Base-by-base conservation (phyloP, 2,888 invertebrate species). In the Villa cingulata region DNA sequence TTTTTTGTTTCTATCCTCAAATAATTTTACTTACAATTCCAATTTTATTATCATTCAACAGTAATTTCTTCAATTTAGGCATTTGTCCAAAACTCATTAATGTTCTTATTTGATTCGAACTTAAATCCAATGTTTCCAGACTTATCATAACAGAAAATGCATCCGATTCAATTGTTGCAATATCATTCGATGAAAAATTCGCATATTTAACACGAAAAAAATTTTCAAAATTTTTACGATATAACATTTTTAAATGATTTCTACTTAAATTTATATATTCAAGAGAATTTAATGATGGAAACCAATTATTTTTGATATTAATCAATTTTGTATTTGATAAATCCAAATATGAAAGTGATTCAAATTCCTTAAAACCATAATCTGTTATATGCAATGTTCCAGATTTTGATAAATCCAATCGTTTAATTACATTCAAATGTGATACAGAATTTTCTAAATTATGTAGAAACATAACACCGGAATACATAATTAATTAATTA, bases 131-230 rank as follows among this genome's bases (percentile, higher is more conserved):
- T 6, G 54, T 44, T 43, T 57, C 56, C 41, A 67, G 50, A 27
- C 55, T 48, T 12, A 47, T 43, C 46, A 62, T 54, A 5, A 48
- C 17, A 1, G 55, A 54, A 49, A 64, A 53, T 1, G 61, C 49
- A 37, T 59, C 54, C 1, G 19, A 5, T 23, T 61, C 56, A 6
- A 63, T 46, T 0, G 46, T 43, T 34, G 40, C 42, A 23, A 67
- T 45, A 1, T 50, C 23, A 46, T 67, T 67, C 27, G 59, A 49
- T 3, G 66, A 59, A 37, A 68, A 60, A 53, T 66, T 63, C 0
- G 58, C 59, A 45, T 52, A 51, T 49, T 56, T 54, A 49, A 67
- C 36, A 32, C 58, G 53, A 3, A 37, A 48, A 15, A 67, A 49
- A 36, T 54, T 55, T 20, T 38, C 48, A 40, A 63, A 50, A 32